Base-by-base conservation (phyloP, 2,888 invertebrate genomes). In the Muschampia plurimacula region DNA sequence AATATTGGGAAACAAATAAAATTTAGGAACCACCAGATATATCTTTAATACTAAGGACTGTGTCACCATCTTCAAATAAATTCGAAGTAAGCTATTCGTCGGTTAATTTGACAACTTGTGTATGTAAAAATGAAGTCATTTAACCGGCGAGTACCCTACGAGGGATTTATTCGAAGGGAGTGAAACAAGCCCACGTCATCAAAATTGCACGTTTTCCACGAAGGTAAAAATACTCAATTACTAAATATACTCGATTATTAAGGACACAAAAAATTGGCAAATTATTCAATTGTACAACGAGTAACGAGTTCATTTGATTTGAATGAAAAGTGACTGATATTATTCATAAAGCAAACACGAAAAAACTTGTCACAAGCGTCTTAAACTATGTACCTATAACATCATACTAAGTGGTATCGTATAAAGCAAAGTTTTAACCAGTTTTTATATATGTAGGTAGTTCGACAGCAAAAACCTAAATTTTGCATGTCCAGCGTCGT, bases 221-320 rank as follows among this genome's bases (percentile, higher is more conserved):
- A 59, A 8, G 15, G 46, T 70, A 46, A 55, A 59, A 78, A 81
- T 86, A 86, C 86, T 85, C 82, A 22, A 22, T 22, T 22, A 22
- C 22, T 22, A 22, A 22, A 22, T 22, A 49, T 52, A 52, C 2
- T 9, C 0, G 84, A 80, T 84, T 86, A 84, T 86, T 83, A 83
- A 86, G 84, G 82, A 76, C 75, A 81, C 79, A 79, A 79, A 72
- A 71, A 79, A 77, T 55, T 77, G 75, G 77, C 69, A 72, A 75
- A 78, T 76, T 76, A 79, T 74, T 67, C 67, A 64, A 69, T 84
- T 84, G 68, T 76, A 78, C 22, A 22, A 22, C 22, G 22, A 22
- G 22, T 76, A 84, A 85, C 74, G 69, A 75, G 60, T 69, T 74
- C 73, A 68, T 75, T 74, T 57, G 71, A 76, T 74, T 72, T 74